Conservation (phyloP, 2,113 vertebrate genomes). For the Myxocyprinus asiaticus region DNA sequence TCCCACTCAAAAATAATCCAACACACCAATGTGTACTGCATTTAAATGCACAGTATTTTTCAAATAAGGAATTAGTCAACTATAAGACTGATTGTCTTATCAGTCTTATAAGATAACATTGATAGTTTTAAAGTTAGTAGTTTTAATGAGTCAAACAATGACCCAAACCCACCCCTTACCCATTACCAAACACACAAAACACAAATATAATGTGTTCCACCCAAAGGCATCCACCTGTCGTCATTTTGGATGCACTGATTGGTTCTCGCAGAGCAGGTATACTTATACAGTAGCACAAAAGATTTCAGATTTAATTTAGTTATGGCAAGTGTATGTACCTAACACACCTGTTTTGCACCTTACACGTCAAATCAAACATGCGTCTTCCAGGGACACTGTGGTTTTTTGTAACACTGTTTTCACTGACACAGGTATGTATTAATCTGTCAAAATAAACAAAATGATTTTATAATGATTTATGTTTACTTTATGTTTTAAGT, state of each 20-base stretch:
- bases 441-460: background rate
- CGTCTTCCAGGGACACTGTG: conserved; percentile 61
- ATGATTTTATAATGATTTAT: background rate
- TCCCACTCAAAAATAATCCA: conserved; percentile 5
- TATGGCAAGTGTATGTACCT: conserved; percentile 37
- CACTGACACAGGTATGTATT: conserved; percentile 69
- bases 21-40: background rate
- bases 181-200: background rate
- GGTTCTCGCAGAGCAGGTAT: conserved; percentile 65
- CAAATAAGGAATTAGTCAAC: background rate
- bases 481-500: background rate
- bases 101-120: background rate
- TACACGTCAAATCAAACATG: conserved; percentile 43
- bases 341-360: conserved; percentile 38
- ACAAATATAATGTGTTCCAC: conserved; percentile 62
- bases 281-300: conserved; percentile 43
- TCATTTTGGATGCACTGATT: conserved; percentile 69
- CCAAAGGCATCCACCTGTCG: conserved; percentile 68
- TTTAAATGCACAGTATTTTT: background rate
- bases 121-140: background rate
- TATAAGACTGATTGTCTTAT: background rate
- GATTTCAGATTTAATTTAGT: conserved; percentile 58
- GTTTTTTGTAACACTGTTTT: conserved; percentile 56
- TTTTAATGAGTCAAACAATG: background rate
- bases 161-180: background rate